Conservation (phyloP, 2,113 vertebrate genomes). For the Plotosus lineatus region DNA sequence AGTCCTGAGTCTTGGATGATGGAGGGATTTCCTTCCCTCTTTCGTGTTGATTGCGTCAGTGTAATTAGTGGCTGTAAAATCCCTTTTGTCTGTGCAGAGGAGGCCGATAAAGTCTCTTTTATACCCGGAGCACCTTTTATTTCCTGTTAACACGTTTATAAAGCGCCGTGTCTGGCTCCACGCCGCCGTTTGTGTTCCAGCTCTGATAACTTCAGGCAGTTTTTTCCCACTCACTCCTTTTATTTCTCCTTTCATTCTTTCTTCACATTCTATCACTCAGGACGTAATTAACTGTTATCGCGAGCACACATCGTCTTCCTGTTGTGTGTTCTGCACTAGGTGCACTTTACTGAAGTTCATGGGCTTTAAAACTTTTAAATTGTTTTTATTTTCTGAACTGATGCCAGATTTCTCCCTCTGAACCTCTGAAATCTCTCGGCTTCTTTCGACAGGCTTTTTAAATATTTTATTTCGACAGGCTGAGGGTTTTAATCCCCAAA, state of each 20-base stretch:
- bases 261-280: constrained; percentile 63
- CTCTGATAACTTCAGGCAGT: constrained; percentile 62
- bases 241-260: constrained; percentile 39
- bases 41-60: constrained; percentile 62
- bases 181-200: constrained; percentile 50
- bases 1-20: constrained; percentile 27
- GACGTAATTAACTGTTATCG: constrained; percentile 72
- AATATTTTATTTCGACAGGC: neutral
- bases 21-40: constrained; percentile 59
- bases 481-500: neutral
- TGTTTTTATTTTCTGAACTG: neutral
- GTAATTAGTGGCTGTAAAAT: constrained; percentile 72
- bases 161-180: constrained; percentile 52
- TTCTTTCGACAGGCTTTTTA: neutral
- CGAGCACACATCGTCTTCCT: constrained; percentile 60
- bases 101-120: constrained; percentile 66
- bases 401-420: neutral
- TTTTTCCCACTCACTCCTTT: constrained; percentile 23
- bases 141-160: constrained; percentile 71
- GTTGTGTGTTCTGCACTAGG: constrained; percentile 25
- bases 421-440: too few species aligned
- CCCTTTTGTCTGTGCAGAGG: constrained; percentile 66
- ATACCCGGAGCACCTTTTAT: constrained; percentile 66
- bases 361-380: constrained; percentile 23
- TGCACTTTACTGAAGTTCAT: constrained; percentile 19